Evolutionary conservation across 2,888 invertebrate species (phyloP).

Genomic region (Tenthredo distinguenda): DNA sequence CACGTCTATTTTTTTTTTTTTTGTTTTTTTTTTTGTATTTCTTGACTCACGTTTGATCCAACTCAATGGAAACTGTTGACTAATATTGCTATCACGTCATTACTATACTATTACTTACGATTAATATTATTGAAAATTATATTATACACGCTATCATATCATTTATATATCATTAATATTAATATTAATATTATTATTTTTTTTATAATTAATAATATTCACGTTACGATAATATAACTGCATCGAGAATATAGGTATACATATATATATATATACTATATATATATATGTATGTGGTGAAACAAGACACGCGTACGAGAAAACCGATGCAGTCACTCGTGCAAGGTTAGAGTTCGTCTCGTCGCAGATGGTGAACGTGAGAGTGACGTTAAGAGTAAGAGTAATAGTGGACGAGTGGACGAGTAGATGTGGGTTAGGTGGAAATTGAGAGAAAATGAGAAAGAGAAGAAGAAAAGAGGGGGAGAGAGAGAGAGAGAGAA

Average conservation of each 20-base stretch:
- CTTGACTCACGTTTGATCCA: conserved; percentile 64
- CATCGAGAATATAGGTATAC: no score
- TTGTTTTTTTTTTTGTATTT: not conserved
- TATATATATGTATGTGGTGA: conserved; percentile 32
- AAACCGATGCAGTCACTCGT: conserved; percentile 36
- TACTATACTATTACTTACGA: conserved; percentile 54
- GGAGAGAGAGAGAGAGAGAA: conserved; percentile 32
- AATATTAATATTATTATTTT: conserved; percentile 56
- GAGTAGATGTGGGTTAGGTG: not conserved
- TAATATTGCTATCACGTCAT: conserved; percentile 55
- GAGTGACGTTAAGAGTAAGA: conserved; percentile 17
- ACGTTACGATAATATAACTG: no score
- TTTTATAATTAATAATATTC: no score
- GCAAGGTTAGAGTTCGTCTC: conserved; percentile 34
- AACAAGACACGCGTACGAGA: conserved; percentile 56
- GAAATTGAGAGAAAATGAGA: conserved; percentile 39
- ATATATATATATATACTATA: no score
- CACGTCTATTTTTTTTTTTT: not conserved
- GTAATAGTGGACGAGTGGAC: conserved; percentile 26
- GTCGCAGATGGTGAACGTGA: conserved; percentile 37
- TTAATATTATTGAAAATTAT: conserved; percentile 56
- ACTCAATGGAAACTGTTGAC: conserved; percentile 76
- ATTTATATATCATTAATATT: conserved; percentile 58
- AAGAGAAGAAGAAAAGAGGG: conserved; percentile 44
- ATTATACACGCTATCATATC: conserved; percentile 38